These are phyloP conservation scores for Eupithecia abbreviata DNA, from an alignment of 2,888 invertebrate species.

Conservation along the genomic window DNA sequence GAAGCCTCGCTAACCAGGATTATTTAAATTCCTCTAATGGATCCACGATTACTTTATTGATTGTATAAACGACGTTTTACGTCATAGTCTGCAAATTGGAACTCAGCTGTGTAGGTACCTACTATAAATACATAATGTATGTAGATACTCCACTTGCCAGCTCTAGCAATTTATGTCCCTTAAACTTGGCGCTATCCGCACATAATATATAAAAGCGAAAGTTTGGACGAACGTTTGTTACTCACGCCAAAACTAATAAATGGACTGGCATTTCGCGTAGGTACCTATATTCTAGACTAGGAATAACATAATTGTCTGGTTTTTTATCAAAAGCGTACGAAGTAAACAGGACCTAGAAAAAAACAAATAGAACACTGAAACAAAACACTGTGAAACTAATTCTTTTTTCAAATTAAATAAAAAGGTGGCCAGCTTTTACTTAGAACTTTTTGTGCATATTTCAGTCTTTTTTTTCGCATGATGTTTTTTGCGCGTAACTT, in stretches of 20 bases:
- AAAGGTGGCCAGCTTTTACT: too few relatives aligned
- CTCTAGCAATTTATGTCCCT: not conserved
- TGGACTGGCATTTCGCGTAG: not conserved
- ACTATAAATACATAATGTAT: not conserved
- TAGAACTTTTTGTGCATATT: too few relatives aligned
- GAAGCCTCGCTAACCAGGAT: conserved; percentile 37
- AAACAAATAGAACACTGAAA: too few relatives aligned
- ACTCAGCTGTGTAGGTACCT: not conserved
- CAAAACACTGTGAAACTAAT: too few relatives aligned
- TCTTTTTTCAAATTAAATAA: too few relatives aligned
- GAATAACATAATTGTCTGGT: too few relatives aligned
- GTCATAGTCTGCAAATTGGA: conserved; percentile 41
- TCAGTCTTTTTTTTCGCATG: too few relatives aligned
- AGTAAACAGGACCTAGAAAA: too few relatives aligned
- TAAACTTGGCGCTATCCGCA: not conserved
- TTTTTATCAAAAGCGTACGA: too few relatives aligned
- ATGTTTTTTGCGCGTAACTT: too few relatives aligned
- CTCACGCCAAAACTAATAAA: not conserved
- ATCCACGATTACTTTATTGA: conserved; percentile 47
- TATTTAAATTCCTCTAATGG: conserved; percentile 50
- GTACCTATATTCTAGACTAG: too few relatives aligned
- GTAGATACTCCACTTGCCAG: not conserved
- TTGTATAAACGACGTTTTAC: conserved; percentile 44
- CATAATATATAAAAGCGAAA: not conserved
- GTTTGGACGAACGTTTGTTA: not conserved